Evolutionary conservation across 1,140 invertebrate species (phyloP).

Genomic region (Plectus sambesii): DNA sequence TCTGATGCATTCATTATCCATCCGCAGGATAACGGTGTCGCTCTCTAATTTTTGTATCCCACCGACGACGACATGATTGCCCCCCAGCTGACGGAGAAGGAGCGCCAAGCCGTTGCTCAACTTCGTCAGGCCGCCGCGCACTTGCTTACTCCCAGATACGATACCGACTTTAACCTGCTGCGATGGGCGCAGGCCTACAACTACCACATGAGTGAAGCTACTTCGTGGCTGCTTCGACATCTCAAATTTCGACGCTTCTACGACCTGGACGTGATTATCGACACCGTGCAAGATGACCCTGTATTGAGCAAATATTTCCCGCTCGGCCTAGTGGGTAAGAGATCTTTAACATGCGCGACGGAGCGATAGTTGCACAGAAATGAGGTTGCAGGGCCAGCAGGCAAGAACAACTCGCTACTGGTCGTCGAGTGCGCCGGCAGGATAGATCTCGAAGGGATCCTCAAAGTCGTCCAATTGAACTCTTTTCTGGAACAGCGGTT

Average conservation of each 20-base stretch:
- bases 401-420: constrained; percentile 23
- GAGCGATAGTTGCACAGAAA: constrained; percentile 1
- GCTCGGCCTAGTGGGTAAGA: constrained; percentile 23
- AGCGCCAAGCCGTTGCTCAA: no score
- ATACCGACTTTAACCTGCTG: constrained; percentile 26
- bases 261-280: constrained; percentile 18
- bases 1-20: no score
- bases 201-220: neutral
- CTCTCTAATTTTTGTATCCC: no score
- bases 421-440: constrained; percentile 26
- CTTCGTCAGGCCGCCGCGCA: no score
- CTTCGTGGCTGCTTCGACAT: constrained; percentile 12
- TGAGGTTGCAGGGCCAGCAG: constrained; percentile 20
- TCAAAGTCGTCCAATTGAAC: constrained; percentile 23
- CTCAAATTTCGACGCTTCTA: constrained; percentile 23
- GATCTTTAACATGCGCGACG: neutral
- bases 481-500: constrained; percentile 23
- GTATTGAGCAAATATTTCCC: constrained; percentile 28
- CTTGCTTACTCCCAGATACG: constrained; percentile 20
- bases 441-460: constrained; percentile 25
- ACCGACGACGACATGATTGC: no score
- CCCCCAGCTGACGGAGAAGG: no score
- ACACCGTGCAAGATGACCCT: constrained; percentile 12
- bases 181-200: constrained; percentile 25
- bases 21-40: no score